Evolutionary conservation across 2,113 vertebrate species (phyloP).

Genomic region (Tachuris rubrigastra): DNA sequence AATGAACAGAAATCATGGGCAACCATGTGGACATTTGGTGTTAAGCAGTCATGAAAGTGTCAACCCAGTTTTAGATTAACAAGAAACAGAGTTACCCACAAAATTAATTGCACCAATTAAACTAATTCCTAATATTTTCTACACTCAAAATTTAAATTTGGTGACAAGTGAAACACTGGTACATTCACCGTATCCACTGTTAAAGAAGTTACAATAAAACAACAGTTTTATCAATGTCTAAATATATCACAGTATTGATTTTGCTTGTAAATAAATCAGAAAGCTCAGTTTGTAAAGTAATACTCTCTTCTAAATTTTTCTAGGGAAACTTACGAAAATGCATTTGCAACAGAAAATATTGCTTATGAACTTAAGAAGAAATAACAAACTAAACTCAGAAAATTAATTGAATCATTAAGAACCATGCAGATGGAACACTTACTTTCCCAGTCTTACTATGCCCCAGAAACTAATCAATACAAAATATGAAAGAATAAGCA

Average conservation of each 20-base stretch:
- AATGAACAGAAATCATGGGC: neutral
- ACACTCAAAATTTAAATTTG: neutral
- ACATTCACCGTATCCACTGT: neutral
- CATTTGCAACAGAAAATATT: neutral
- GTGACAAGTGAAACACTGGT: neutral
- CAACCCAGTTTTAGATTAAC: neutral
- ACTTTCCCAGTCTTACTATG: neutral
- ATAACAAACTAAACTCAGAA: neutral
- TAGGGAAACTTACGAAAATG: neutral
- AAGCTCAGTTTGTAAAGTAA: neutral
- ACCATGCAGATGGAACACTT: neutral
- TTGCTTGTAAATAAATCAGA: neutral
- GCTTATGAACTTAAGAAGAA: neutral
- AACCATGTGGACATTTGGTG: neutral
- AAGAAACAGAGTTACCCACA: neutral
- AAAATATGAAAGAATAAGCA: constrained; percentile 19
- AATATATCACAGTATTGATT: neutral
- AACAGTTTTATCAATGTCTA: neutral
- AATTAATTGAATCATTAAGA: neutral
- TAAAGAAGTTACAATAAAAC: neutral
- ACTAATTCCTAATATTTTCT: neutral
- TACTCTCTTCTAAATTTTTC: neutral
- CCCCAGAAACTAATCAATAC: neutral
- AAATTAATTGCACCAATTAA: neutral
- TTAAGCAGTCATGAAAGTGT: neutral